phyloP scores from a whole-genome alignment of 2,113 vertebrate genomes.

The Istiophorus platypterus region DNA sequence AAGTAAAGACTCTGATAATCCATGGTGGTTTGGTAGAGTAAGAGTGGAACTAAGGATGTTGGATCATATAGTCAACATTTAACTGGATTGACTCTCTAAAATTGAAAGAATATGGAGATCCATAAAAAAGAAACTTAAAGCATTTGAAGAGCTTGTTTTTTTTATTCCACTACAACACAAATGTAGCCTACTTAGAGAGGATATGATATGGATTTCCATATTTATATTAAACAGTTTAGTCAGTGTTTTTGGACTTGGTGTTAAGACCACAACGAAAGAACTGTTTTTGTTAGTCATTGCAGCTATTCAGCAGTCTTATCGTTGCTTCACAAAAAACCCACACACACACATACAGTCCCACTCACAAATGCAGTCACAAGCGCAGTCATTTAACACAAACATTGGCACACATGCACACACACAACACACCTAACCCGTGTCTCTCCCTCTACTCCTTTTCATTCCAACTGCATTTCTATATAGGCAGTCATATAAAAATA shows the following conservation, averaged over 20 bases:
- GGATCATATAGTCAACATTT: slow-evolving; percentile 25
- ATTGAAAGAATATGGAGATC: slow-evolving; percentile 2
- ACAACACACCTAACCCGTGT: slow-evolving; percentile 48
- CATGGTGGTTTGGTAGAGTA: slow-evolving; percentile 2
- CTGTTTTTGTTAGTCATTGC: slow-evolving; percentile 64
- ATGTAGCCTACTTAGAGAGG: slow-evolving; percentile 1
- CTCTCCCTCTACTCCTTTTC: slow-evolving; percentile 35
- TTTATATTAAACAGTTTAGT: slow-evolving; percentile 40
- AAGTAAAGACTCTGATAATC: not conserved
- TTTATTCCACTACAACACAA: slow-evolving; percentile 4
- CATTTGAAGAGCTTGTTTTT: slow-evolving; percentile 10
- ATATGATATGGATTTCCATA: slow-evolving; percentile 22
- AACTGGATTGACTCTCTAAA: slow-evolving; percentile 38
- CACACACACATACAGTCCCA: slow-evolving; percentile 57
- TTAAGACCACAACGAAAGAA: slow-evolving; percentile 46
- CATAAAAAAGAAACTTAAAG: slow-evolving; percentile 19
- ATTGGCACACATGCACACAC: slow-evolving; percentile 31
- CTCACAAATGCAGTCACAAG: slow-evolving; percentile 43
- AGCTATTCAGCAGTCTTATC: slow-evolving; percentile 60
- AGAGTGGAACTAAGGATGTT: slow-evolving; percentile 42
- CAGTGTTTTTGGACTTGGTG: slow-evolving; percentile 49
- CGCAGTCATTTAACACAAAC: slow-evolving; percentile 46
- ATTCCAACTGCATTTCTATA: slow-evolving; percentile 54
- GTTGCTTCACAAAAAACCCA: slow-evolving; percentile 64
- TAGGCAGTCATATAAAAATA: slow-evolving; percentile 67